Percentiles rank a stretch among this genome's conserved stretches.
phyloP scores from a whole-genome alignment of 2,113 vertebrate species.

The Anseranas semipalmata region DNA sequence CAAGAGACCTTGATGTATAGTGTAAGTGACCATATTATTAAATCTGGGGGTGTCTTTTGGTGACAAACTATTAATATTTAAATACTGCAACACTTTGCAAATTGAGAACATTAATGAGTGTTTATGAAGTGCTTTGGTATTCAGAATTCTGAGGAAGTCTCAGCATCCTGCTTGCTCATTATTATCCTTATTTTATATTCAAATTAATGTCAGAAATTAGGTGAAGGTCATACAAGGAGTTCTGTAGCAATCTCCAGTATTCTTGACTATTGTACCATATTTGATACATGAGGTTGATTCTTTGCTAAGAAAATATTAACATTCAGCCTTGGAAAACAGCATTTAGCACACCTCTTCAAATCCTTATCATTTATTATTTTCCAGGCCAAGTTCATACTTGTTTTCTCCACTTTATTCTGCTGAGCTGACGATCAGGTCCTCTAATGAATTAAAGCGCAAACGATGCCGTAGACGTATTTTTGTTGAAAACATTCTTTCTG shows the following conservation, averaged over 20 bases:
- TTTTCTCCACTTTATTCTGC: not conserved
- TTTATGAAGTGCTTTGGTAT: constrained; percentile 42
- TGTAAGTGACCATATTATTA: not conserved
- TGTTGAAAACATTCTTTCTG: not conserved
- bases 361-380: not conserved
- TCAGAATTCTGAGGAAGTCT: constrained; percentile 52
- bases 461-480: accelerated
- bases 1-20: not conserved
- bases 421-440: not conserved
- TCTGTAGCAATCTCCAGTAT: not conserved
- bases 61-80: constrained; percentile 58
- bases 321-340: accelerated
- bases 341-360: not conserved
- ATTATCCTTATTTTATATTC: constrained; percentile 38
- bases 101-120: constrained; percentile 46
- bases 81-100: constrained; percentile 55
- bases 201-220: constrained; percentile 51
- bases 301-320: not conserved
- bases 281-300: accelerated
- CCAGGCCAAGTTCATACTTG: not conserved
- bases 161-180: constrained; percentile 59
- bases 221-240: constrained; percentile 65
- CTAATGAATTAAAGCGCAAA: not conserved
- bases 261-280: accelerated
- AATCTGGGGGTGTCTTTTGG: not conserved